Conservation (phyloP, 1,140 invertebrate species). For the Capitella teleta region DNA sequence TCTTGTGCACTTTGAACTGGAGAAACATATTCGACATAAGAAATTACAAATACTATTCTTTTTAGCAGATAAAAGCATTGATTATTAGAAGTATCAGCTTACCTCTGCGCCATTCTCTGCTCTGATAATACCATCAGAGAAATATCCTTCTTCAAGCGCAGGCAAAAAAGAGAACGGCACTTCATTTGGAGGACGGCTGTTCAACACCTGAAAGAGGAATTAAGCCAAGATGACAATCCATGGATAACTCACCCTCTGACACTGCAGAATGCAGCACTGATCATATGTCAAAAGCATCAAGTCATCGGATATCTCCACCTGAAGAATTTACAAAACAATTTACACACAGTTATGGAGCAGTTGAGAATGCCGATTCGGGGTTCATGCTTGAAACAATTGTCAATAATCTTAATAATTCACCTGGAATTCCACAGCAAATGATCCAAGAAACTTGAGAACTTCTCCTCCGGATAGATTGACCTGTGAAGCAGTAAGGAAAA, state of each 20-base stretch:
- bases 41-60: neutral
- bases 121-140: constrained; percentile 50
- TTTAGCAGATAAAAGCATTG: neutral
- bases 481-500: neutral
- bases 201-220: no score
- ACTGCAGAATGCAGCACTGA: no score
- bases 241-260: no score
- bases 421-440: neutral
- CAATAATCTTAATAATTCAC: neutral
- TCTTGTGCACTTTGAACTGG: constrained; percentile 53
- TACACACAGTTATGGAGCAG: neutral
- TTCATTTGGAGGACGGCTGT: constrained; percentile 34
- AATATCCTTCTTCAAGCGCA: constrained; percentile 54
- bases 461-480: no score
- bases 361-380: neutral
- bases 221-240: no score
- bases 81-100: constrained; percentile 4
- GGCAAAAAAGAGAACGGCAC: constrained; percentile 49
- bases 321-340: neutral
- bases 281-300: no score
- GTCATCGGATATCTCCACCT: constrained; percentile 6
- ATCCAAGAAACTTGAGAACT: neutral
- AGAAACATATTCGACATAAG: constrained; percentile 4
- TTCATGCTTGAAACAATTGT: neutral
- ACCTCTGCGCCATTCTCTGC: constrained; percentile 48